Evolutionary conservation across 2,797 vertebrate species (phyloP), one percentile per base, ranked within the genome.

Genomic region (Anguilla obscura): DNA sequence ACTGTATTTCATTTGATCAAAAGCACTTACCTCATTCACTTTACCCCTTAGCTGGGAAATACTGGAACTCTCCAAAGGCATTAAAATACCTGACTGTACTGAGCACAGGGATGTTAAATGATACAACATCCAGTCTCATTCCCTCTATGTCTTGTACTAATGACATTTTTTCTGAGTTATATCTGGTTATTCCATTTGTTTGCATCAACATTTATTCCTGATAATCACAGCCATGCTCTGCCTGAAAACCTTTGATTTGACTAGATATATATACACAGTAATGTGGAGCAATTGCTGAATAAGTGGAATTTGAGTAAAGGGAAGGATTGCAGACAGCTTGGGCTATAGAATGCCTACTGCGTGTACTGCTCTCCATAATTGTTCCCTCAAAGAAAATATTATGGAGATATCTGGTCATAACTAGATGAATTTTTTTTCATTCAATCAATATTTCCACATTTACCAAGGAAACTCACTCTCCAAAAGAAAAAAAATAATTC

Each of bases 391-490:
- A 88, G 90, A 90, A 90, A 93, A 89, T 90, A 93, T 90, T 90
- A 91, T 89, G 69, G 79, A 93, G 92, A 93, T 92, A 93, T 90
- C 93, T 92, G 90, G 89, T 93, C 89, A 94, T 91, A 92, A 92
- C 89, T 91, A 89, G 90, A 93, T 94, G 89, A 93, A 95, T 95
- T 94, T 90, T 93, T 94, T 91, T 91, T 93, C 89, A 92, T 87
- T 90, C 71, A 93, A 96, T 97, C 97, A 93, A 97, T 97, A 96
- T 93, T 95, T 94, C 89, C 91, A 91, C 90, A 92, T 95, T 94
- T 93, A 91, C 94, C 91, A 54, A 54, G 76, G 60, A 88, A 88
- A 58, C 69, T 83, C 45, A 71, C 76, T 90, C 87, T 80, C 66
- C 60, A 88, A 91, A 92, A 93, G 85, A 89, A 27, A 69, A 89